Conservation (phyloP, 2,113 vertebrate species). For the Chaetura pelagica region DNA sequence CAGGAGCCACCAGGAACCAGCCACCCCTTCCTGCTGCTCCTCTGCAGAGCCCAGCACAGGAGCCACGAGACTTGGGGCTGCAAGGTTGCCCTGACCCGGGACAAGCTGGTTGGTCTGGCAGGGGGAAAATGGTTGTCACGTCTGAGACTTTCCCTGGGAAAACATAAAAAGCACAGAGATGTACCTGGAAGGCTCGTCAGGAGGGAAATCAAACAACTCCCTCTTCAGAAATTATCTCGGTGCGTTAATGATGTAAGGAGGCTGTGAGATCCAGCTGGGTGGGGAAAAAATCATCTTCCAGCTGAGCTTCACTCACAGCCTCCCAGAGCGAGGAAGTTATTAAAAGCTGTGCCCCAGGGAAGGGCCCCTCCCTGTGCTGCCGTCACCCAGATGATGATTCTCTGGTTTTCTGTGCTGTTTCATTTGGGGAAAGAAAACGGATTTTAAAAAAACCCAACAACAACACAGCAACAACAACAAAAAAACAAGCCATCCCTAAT, state of each 20-base stretch:
- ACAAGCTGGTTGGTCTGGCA: rapidly evolving
- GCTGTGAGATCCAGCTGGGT: constrained; percentile 36
- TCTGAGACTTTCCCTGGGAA: not conserved
- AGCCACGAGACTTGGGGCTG: not conserved
- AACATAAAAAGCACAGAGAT: not conserved
- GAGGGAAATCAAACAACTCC: constrained; percentile 20
- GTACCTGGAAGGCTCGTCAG: constrained; percentile 23
- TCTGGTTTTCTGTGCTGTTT: not conserved
- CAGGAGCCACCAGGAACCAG: not conserved
- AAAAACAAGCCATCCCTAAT: no score
- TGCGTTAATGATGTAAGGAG: constrained; percentile 42
- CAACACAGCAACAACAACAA: no score
- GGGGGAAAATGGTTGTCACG: not conserved
- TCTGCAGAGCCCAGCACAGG: not conserved
- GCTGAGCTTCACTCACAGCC: constrained; percentile 7
- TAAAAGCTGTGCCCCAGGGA: constrained; percentile 34
- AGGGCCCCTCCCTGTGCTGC: not conserved
- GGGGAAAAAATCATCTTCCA: not conserved
- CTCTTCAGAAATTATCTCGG: not conserved
- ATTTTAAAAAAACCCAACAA: not conserved
- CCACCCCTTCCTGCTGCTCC: not conserved
- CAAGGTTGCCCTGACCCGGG: not conserved
- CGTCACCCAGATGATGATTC: not conserved
- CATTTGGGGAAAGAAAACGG: not conserved
- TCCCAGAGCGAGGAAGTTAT: constrained; percentile 17